Evolutionary conservation across 1,140 invertebrate genomes (phyloP), one percentile per base, ranked within the genome.

Genomic region (Tenebrio molitor): DNA sequence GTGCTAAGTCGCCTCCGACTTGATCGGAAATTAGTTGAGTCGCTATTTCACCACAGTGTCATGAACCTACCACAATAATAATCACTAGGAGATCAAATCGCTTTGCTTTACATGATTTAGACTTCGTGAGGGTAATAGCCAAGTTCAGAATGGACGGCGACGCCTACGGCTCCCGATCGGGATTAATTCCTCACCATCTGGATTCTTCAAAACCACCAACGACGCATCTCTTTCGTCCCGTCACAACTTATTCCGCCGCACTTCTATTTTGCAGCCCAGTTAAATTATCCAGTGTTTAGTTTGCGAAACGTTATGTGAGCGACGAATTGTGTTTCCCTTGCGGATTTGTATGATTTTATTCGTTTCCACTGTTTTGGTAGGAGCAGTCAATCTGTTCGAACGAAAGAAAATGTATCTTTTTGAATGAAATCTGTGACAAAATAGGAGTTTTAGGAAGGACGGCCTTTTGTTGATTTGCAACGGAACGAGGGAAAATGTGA

Each of bases 11-110:
- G 21, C 12, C 50, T 29, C 12, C 42, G 42, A 46, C 50, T 58
- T 58, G 50, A 58, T 58, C 50, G 50, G 50, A 58, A 58, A 58
- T 58, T 58, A 58, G 50, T 58, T 58, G 50, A 58, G 50, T 58
- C 50, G 50, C n/a, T 29, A 58, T 58, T 58, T 58, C 50, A 58
- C 50, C 50, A 10, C 44, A 50, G 17, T 50, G 44, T 50, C 44
- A 50, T 50, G 50, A 58, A 58, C 25, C 50, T 58, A 58, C 50
- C 50, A 58, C 50, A 58, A 58, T 58, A 58, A 58, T 58, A 53
- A 58, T 58, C 50, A 29, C 50, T 12, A 58, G 8, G 50, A 58
- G 50, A 58, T 58, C 50, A 58, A 58, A 58, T 58, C 50, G 21
- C 12, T 17, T 17, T 58, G 50, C 50, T 58, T 58, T 53, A 25